A percentile compares a stretch with the other conserved stretches of the same genome.
These are phyloP conservation scores for Nephrocerus scutellatus DNA, from an alignment of 2,888 invertebrate genomes.

Conservation along the genomic window DNA sequence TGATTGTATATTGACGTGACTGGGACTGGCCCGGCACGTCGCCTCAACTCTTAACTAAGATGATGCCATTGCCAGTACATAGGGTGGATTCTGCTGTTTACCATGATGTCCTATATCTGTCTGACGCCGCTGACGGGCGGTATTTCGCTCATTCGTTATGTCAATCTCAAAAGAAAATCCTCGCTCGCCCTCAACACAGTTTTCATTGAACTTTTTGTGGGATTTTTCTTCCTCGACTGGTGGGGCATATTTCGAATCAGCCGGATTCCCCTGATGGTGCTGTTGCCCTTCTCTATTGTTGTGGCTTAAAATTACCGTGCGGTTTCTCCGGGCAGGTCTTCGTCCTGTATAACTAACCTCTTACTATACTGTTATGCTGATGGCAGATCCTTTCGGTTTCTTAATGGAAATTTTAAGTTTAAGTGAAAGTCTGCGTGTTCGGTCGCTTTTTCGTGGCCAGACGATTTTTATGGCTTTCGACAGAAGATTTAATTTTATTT, in stretches of 20 bases:
- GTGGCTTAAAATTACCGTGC: no score
- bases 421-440: slow-evolving; percentile 22
- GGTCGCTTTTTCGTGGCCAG: slow-evolving; percentile 29
- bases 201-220: no score
- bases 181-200: no score
- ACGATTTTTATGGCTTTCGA: slow-evolving; percentile 43
- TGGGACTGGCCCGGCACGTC: neutral
- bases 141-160: no score
- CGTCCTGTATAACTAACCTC: neutral
- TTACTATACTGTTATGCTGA: neutral
- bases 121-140: no score
- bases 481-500: slow-evolving; percentile 46
- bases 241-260: no score
- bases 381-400: slow-evolving; percentile 3
- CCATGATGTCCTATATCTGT: no score
- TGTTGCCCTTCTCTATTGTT: no score
- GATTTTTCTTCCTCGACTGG: no score
- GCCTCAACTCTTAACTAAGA: slow-evolving; percentile 6
- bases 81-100: slow-evolving; percentile 21
- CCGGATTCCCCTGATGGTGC: no score
- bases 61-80: neutral
- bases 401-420: slow-evolving; percentile 7
- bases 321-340: slow-evolving; percentile 1
- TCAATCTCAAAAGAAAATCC: no score
- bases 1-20: no score